Base-by-base conservation (phyloP, 2,113 vertebrate genomes). In the Aldabrachelys gigantea region DNA sequence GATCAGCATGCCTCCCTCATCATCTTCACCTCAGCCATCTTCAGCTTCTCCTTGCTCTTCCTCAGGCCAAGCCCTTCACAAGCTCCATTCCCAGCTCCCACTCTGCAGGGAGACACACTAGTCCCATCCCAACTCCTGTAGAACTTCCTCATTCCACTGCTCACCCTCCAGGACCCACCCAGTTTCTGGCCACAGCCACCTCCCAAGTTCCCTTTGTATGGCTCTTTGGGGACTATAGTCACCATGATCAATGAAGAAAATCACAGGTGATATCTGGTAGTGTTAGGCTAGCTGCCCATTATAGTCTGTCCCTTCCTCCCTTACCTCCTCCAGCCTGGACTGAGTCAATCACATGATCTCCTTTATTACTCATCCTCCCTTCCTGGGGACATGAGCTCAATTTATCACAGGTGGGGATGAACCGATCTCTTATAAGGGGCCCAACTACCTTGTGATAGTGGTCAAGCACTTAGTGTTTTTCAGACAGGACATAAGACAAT, bases 401-500 rank as follows among this genome's bases (percentile, higher is more conserved):
- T 13, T 65, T 35, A 7, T 65, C 62, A 14, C 29, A 65, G 29
- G 13, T 65, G 14, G 62, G 31, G 7, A 16, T 35, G 31, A 65
- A 35, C 31, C 62, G 6, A 65, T 35, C 62, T 65, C 31, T 14
- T 31, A 5, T 65, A 65, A 17, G 29, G 31, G 62, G 62, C 31
- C 62, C 62, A 65, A 35, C 62, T 65, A 65, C 29, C 65, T 8
- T 72, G 31, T 38, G 9, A 38, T 38, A 72, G 2, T 1, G 3
- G 17, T 13, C 53, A 79, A 53, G 54, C 1, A 83, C 83, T 69
- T 27, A 21, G 19, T 22, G 21, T 54, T 54, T 54, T 54, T 54
- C 53, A 54, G 19, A 54, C 53, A 54, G 53, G 53, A 54, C 3
- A 3, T 22, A 54, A 54, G 35, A 85, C 0, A 0, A 27, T 27